Evolutionary conservation across 2,113 vertebrate genomes (phyloP).

Genomic region (Lonchura striata): DNA sequence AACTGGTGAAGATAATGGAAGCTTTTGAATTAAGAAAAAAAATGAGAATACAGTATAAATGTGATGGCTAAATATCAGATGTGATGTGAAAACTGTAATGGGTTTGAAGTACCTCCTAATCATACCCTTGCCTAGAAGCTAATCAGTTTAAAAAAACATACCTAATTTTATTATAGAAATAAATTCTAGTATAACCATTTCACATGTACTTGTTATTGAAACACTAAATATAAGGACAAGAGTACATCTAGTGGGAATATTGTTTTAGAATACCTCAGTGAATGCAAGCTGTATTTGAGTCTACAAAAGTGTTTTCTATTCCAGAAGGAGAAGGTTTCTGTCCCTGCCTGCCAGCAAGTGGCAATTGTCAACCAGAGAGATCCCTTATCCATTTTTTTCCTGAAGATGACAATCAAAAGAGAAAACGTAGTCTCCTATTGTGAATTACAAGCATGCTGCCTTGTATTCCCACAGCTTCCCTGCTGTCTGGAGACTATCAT

Average conservation of each 20-base stretch:
- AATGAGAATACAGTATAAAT: neutral
- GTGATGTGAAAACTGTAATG: neutral
- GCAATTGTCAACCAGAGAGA: neutral
- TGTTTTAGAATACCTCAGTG: neutral
- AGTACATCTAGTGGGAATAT: neutral
- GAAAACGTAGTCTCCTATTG: neutral
- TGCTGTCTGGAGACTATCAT: neutral
- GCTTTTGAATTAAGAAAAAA: neutral
- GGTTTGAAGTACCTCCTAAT: constrained; percentile 30
- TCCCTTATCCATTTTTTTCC: neutral
- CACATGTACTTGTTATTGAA: neutral
- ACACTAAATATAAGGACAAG: neutral
- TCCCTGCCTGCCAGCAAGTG: neutral
- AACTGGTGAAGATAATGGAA: neutral
- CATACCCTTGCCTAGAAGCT: neutral
- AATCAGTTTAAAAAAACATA: neutral
- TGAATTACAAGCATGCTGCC: constrained; percentile 6
- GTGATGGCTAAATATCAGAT: neutral
- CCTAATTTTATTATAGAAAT: neutral
- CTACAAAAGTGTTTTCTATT: neutral
- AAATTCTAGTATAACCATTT: neutral
- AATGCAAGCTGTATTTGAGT: neutral
- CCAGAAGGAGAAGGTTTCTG: neutral
- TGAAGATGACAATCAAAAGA: neutral
- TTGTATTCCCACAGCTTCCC: neutral